Conservation (phyloP, 1,140 invertebrate genomes). For the Brevipalpus yothersi region DNA sequence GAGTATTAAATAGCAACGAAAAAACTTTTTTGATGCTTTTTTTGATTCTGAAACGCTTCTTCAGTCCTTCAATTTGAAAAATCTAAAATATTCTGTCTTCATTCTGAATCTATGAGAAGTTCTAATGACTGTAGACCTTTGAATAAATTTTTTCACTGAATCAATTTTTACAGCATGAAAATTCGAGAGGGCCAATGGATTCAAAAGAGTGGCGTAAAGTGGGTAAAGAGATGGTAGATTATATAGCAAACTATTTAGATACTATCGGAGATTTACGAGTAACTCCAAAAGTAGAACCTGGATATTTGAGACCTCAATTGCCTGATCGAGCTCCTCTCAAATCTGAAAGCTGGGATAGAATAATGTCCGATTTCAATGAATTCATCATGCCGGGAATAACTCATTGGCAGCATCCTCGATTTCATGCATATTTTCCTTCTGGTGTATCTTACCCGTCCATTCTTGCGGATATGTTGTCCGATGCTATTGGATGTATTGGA, state of each 20-base stretch:
- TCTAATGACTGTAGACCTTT: no score
- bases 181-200: slow-evolving; percentile 35
- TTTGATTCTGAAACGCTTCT: no score
- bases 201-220: slow-evolving; percentile 32
- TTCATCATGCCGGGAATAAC: slow-evolving; percentile 97
- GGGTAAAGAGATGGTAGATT: slow-evolving; percentile 92
- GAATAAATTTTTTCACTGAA: no score
- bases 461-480: slow-evolving; percentile 86
- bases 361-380: slow-evolving; percentile 77
- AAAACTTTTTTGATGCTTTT: no score
- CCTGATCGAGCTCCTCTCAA: slow-evolving; percentile 59
- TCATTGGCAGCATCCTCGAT: slow-evolving; percentile 96
- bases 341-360: slow-evolving; percentile 65
- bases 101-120: no score
- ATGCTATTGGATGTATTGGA: slow-evolving; percentile 85
- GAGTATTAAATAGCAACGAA: no score
- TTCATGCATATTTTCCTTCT: slow-evolving; percentile 95
- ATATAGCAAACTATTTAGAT: slow-evolving; percentile 82
- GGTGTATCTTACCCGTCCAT: slow-evolving; percentile 95
- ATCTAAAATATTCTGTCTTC: no score
- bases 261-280: slow-evolving; percentile 51
- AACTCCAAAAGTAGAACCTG: slow-evolving; percentile 67
- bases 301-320: slow-evolving; percentile 58
- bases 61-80: no score
- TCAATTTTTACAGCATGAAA: no score